Evolutionary conservation across 2,797 vertebrate genomes (phyloP).

Genomic region (Threskiornis aethiopicus): DNA sequence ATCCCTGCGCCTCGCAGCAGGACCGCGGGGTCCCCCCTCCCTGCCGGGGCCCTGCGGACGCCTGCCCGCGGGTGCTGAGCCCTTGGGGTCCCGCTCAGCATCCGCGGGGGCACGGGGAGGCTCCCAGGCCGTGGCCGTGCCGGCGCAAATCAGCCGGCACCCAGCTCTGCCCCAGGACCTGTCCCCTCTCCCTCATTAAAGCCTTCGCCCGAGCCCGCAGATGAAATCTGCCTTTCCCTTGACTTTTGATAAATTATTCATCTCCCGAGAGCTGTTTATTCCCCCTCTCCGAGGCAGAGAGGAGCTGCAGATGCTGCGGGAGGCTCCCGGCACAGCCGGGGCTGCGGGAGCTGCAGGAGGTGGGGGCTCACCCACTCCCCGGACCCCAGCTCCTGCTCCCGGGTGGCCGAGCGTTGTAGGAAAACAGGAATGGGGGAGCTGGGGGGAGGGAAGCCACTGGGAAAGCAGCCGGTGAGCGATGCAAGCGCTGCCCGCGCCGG

Average conservation of each 20-base stretch:
- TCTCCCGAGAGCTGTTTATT: background rate
- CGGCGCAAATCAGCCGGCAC: background rate
- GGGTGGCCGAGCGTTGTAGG: fast-evolving
- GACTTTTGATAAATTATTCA: slow-evolving; percentile 42
- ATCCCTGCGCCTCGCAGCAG: fast-evolving
- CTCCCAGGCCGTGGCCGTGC: fast-evolving
- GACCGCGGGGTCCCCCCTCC: background rate
- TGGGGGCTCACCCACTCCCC: background rate
- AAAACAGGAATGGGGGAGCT: background rate
- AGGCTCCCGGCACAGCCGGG: background rate
- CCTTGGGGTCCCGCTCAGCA: background rate
- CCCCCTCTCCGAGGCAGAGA: background rate
- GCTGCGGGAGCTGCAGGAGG: background rate
- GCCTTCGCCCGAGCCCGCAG: background rate
- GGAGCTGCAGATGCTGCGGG: background rate
- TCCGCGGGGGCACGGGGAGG: background rate
- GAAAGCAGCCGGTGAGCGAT: fast-evolving
- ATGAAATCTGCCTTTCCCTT: background rate
- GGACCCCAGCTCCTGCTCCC: fast-evolving
- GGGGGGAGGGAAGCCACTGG: background rate
- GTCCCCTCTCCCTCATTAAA: background rate
- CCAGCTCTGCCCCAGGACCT: background rate
- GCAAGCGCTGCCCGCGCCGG: fast-evolving
- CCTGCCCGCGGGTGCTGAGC: fast-evolving
- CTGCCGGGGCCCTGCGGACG: too few species aligned